These are phyloP conservation scores for Aphodius granarius DNA, from an alignment of 2,888 invertebrate species.

Conservation along the genomic window DNA sequence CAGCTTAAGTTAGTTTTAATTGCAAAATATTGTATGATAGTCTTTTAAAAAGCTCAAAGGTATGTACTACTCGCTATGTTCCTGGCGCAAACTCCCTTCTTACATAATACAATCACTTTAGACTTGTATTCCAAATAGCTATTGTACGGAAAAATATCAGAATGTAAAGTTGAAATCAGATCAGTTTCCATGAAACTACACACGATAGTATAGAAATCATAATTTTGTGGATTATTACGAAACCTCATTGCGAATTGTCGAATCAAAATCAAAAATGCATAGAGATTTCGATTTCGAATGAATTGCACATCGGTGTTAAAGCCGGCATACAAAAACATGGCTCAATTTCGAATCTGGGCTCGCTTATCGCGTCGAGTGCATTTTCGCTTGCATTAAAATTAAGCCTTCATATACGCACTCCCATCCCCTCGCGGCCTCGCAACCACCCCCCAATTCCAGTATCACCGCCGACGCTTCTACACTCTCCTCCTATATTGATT, in stretches of 20 bases:
- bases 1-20: too few species aligned
- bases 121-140: too few species aligned
- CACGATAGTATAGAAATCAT: too few species aligned
- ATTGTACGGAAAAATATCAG: too few species aligned
- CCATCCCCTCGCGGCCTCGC: neutral
- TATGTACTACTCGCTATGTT: too few species aligned
- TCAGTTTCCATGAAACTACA: too few species aligned
- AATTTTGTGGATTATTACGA: neutral
- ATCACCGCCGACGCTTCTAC: neutral
- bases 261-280: neutral
- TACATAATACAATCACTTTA: too few species aligned
- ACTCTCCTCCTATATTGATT: slow-evolving; percentile 46
- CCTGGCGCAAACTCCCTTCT: too few species aligned
- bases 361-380: slow-evolving; percentile 25
- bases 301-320: slow-evolving; percentile 10
- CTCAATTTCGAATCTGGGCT: neutral
- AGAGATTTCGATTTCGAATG: neutral
- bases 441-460: neutral
- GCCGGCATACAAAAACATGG: slow-evolving; percentile 9
- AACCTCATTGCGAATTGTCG: neutral
- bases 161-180: too few species aligned
- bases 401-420: slow-evolving; percentile 25
- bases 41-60: too few species aligned
- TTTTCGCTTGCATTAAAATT: slow-evolving; percentile 36
- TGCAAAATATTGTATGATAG: too few species aligned